phyloP scores from a whole-genome alignment of 2,888 invertebrate species.

The Andrena haemorrhoa region DNA sequence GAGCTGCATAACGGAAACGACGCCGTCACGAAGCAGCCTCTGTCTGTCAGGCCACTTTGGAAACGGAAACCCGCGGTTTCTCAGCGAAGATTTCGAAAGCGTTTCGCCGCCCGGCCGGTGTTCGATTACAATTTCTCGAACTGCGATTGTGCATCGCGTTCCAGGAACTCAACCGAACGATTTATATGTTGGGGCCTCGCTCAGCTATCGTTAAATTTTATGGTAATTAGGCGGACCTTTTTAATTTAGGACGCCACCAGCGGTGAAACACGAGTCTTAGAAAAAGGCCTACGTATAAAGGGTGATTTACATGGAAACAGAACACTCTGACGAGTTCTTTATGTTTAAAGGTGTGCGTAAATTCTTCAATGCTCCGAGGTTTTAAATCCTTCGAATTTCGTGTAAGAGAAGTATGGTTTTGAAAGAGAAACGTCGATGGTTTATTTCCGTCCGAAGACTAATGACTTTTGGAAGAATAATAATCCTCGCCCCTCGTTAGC shows the following conservation, averaged over 20 bases:
- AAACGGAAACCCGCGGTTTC: conserved; percentile 53
- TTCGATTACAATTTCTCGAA: conserved; percentile 23
- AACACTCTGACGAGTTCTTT: too few relatives aligned
- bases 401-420: too few relatives aligned
- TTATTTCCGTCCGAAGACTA: too few relatives aligned
- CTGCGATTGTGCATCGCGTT: background rate
- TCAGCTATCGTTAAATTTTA: background rate
- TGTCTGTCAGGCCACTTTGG: background rate
- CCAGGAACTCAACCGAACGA: background rate
- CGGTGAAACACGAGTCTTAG: background rate
- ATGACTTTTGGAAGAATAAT: too few relatives aligned
- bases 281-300: too few relatives aligned
- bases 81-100: conserved; percentile 47
- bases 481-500: too few relatives aligned
- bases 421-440: too few relatives aligned
- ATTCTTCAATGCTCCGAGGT: too few relatives aligned
- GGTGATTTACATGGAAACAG: too few relatives aligned
- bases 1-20: conserved; percentile 60
- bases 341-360: too few relatives aligned
- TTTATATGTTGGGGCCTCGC: background rate
- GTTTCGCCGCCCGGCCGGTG: conserved; percentile 17
- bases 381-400: too few relatives aligned
- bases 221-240: background rate
- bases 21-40: conserved; percentile 32
- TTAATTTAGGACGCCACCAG: background rate